Base-by-base conservation (phyloP, 2,797 vertebrate genomes). In the Lemur catta region DNA sequence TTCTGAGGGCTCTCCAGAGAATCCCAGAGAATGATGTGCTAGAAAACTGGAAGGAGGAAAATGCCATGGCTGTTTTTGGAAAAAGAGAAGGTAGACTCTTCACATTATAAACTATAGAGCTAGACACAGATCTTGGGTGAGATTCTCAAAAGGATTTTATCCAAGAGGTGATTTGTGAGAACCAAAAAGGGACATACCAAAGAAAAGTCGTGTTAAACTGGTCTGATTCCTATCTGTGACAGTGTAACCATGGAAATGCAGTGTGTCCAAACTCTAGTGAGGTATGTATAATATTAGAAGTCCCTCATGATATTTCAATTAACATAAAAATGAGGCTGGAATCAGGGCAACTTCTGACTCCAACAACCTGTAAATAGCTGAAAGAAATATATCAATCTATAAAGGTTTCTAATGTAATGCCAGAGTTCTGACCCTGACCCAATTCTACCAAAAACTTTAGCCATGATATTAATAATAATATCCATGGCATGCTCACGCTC, bases 61-160 rank as follows among this genome's bases (percentile, higher is more conserved):
- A 97, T 97, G 91, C 59, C 91, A 97, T 6, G 71, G 89, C 88
- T 89, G 76, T 95, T 96, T 97, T 95, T 94, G 71, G 93, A 96
- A 96, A 95, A 94, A 38, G 69, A 89, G 38, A 96, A 96, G 95
- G 94, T 86, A 97, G 91, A 76, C 17, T 97, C 63, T 80, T 95
- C 94, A 91, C 6, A 52, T 88, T 79, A 96, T 28, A 95, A 91
- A 89, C 94, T 87, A 65, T 33, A 81, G 69, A 96, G 95, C 95
- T 89, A 97, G 95, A 97, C 93, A 95, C 1, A 94, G 52, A 96
- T 95, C 55, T 75, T 93, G 76, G 91, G 96, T 90, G 79, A 84
- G 94, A 96, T 95, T 96, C 86, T 94, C 94, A 78, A 72, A 89
- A 96, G 84, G 24, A 95, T 96, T 90, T 76, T 89, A 95, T 95